Conservation (phyloP, 2,888 invertebrate species). For the Drosophila rellima region DNA sequence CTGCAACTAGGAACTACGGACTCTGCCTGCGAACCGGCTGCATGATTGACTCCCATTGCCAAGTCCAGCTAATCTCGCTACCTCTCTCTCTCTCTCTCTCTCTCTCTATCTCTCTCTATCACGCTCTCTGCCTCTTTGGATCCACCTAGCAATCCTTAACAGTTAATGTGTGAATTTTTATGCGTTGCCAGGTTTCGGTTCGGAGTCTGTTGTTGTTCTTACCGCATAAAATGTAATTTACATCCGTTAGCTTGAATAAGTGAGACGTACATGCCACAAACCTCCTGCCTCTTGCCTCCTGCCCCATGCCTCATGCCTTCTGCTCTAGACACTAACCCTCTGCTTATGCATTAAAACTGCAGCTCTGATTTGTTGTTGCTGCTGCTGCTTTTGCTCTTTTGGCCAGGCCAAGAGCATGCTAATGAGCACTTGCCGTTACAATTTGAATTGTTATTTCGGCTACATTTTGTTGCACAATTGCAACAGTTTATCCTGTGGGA, state of each 20-base stretch:
- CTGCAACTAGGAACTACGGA: conserved; percentile 18
- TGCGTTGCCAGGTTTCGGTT: conserved; percentile 76
- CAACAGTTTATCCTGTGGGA: conserved; percentile 15
- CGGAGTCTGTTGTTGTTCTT: conserved; percentile 64
- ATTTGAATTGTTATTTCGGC: conserved; percentile 62
- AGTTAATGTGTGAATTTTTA: conserved; percentile 81
- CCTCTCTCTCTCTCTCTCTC: conserved; percentile 7
- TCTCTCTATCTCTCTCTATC: neutral
- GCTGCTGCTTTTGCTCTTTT: conserved; percentile 16
- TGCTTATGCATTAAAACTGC: conserved; percentile 56
- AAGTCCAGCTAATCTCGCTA: conserved; percentile 27
- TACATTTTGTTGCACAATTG: conserved; percentile 43
- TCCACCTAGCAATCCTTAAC: conserved; percentile 65
- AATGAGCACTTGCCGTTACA: conserved; percentile 67
- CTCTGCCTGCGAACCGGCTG: conserved; percentile 58
- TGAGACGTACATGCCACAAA: conserved; percentile 44
- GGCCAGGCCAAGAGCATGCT: conserved; percentile 50
- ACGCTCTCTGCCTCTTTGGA: neutral
- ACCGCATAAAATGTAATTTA: conserved; percentile 80
- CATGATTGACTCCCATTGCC: conserved; percentile 74
- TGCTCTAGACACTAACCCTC: neutral
- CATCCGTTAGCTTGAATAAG: conserved; percentile 74
- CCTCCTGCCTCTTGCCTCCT: neutral
- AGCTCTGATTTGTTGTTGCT: conserved; percentile 59
- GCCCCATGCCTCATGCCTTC: neutral